A percentile compares a stretch with the other conserved stretches of the same genome.
These are phyloP conservation scores for Tiliacea aurago DNA, from an alignment of 2,888 invertebrate species.

Conservation along the genomic window DNA sequence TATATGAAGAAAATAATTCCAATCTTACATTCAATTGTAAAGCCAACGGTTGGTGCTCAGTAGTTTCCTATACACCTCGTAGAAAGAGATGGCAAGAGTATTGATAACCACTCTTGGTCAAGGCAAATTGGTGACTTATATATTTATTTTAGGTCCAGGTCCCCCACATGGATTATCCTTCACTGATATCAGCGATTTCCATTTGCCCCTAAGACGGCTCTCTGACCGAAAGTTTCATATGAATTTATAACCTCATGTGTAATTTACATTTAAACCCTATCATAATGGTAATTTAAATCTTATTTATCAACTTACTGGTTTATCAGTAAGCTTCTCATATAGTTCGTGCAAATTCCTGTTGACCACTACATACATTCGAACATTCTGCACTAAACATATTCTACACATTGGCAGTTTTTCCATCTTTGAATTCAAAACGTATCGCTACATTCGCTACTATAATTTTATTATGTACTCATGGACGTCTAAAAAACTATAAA, in stretches of 20 bases:
- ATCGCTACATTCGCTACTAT: no score
- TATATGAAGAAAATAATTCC: not conserved
- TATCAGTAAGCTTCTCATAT: not conserved
- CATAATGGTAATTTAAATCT: no score
- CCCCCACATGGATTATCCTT: no score
- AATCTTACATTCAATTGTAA: not conserved
- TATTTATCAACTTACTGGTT: not conserved
- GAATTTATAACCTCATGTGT: no score
- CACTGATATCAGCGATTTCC: no score
- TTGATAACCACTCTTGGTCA: not conserved
- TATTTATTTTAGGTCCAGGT: no score
- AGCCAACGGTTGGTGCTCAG: not conserved
- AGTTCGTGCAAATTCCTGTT: not conserved
- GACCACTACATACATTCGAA: not conserved
- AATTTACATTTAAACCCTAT: no score
- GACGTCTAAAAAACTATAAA: no score
- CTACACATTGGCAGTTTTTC: conserved; percentile 3
- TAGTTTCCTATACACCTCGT: not conserved
- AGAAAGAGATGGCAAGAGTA: not conserved
- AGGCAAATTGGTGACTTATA: no score
- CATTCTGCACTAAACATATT: conserved; percentile 4
- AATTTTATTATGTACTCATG: no score
- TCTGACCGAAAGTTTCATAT: no score
- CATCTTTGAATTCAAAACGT: not conserved
- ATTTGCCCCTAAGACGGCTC: no score